Conservation (phyloP, 1,140 invertebrate species). For the Trichonephila inaurata region DNA sequence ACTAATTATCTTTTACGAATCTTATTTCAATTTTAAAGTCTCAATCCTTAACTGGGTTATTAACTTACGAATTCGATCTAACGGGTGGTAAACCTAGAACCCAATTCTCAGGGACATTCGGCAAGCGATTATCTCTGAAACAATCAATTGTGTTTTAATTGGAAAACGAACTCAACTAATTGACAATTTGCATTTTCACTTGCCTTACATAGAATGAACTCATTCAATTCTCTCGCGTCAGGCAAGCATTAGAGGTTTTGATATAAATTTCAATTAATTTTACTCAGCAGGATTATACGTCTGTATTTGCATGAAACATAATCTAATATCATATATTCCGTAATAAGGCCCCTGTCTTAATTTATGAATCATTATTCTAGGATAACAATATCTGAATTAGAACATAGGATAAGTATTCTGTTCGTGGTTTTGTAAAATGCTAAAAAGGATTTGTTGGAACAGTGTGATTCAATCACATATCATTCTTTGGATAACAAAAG, state of each 20-base stretch:
- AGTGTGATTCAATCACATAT: too few relatives aligned
- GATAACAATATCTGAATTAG: neutral
- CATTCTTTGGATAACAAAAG: too few relatives aligned
- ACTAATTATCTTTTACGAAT: neutral
- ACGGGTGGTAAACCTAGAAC: neutral
- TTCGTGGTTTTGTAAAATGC: too few relatives aligned
- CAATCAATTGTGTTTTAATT: slow-evolving; percentile 28
- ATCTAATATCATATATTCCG: neutral
- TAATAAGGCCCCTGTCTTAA: neutral
- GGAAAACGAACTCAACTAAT: slow-evolving; percentile 11
- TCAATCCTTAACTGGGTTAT: neutral
- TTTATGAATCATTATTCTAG: neutral
- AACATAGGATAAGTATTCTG: too few relatives aligned
- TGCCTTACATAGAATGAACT: neutral
- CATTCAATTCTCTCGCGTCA: neutral
- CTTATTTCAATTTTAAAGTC: neutral
- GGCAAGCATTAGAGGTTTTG: neutral
- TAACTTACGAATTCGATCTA: neutral
- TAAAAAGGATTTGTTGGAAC: too few relatives aligned
- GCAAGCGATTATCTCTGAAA: neutral
- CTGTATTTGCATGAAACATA: neutral
- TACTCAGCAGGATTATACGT: neutral
- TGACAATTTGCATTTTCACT: slow-evolving; percentile 22
- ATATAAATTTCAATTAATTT: neutral
- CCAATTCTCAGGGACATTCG: neutral